Conservation (phyloP, 2,888 invertebrate species). For the Cyaniris semiargus region DNA sequence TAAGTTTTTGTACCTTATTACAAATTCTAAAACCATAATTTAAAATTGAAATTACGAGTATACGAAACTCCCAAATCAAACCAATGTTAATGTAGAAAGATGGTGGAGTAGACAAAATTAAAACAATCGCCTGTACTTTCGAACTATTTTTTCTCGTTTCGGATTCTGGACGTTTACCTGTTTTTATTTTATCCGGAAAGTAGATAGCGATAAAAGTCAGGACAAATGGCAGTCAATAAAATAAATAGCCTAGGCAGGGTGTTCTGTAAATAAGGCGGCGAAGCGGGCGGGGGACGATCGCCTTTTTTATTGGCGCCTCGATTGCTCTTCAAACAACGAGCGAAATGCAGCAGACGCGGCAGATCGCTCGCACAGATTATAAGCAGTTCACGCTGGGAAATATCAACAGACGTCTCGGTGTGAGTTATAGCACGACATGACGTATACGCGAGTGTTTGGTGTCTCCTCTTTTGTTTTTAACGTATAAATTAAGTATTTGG, state of each 20-base stretch:
- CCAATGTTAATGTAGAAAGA: neutral
- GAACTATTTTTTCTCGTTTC: conserved; percentile 31
- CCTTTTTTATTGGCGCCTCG: conserved; percentile 81
- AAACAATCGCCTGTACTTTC: conserved; percentile 26
- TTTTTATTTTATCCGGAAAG: conserved; percentile 74
- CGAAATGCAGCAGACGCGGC: conserved; percentile 67
- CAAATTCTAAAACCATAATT: neutral
- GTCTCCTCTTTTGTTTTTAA: neutral
- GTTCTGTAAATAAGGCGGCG: conserved; percentile 79
- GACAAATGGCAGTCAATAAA: conserved; percentile 80
- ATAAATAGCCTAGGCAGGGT: conserved; percentile 79
- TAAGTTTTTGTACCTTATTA: neutral
- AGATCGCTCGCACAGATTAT: conserved; percentile 73
- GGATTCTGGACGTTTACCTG: conserved; percentile 60
- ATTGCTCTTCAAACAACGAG: conserved; percentile 80
- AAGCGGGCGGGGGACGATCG: conserved; percentile 73
- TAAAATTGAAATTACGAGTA: neutral
- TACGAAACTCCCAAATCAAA: neutral
- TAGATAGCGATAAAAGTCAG: conserved; percentile 78
- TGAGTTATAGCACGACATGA: neutral
- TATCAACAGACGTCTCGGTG: conserved; percentile 40
- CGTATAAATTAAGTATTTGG: neutral
- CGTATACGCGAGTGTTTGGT: neutral
- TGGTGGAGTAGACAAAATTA: neutral
- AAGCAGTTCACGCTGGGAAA: conserved; percentile 60